Evolutionary conservation across 2,797 vertebrate genomes (phyloP).

Genomic region (Poecilia gillii): DNA sequence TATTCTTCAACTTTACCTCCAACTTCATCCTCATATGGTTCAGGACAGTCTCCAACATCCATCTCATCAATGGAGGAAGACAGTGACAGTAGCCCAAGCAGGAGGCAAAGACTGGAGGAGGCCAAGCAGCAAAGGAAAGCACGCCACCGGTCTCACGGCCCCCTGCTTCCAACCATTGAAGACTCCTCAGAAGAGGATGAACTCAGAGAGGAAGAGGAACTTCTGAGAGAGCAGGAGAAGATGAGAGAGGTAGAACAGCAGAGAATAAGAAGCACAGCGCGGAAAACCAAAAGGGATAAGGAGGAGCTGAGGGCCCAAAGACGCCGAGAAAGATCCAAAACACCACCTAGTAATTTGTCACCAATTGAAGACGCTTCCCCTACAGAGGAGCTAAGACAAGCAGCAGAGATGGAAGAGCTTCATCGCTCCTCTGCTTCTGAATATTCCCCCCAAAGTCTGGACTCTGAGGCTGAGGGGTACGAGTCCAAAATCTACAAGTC

Average conservation of each 20-base stretch:
- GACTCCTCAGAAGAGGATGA: constrained; percentile 99
- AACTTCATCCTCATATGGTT: constrained; percentile 95
- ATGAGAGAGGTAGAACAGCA: constrained; percentile 99
- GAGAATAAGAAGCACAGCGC: constrained; percentile 94
- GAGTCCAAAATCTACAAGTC: constrained; percentile 96
- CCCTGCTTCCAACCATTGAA: constrained; percentile 97
- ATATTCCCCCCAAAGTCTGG: constrained; percentile 93
- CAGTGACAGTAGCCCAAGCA: constrained; percentile 98
- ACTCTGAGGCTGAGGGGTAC: constrained; percentile 95
- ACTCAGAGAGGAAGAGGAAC: constrained; percentile 96
- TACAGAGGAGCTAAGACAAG: constrained; percentile 96
- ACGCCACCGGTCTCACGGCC: constrained; percentile 94
- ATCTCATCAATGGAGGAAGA: constrained; percentile 98
- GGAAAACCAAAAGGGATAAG: constrained; percentile 97
- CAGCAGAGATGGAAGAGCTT: constrained; percentile 98
- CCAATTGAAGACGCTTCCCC: constrained; percentile 98
- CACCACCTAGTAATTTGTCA: constrained; percentile 98
- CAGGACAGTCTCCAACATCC: constrained; percentile 96
- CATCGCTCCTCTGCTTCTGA: constrained; percentile 98
- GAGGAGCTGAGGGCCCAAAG: constrained; percentile 97
- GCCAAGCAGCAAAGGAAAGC: constrained; percentile 99
- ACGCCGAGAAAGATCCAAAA: constrained; percentile 97
- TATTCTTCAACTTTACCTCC: constrained; percentile 96
- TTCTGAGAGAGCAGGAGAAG: constrained; percentile 97
- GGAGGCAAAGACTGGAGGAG: constrained; percentile 93